Evolutionary conservation across 2,113 vertebrate genomes (phyloP).

Genomic region (Etheostoma spectabile): DNA sequence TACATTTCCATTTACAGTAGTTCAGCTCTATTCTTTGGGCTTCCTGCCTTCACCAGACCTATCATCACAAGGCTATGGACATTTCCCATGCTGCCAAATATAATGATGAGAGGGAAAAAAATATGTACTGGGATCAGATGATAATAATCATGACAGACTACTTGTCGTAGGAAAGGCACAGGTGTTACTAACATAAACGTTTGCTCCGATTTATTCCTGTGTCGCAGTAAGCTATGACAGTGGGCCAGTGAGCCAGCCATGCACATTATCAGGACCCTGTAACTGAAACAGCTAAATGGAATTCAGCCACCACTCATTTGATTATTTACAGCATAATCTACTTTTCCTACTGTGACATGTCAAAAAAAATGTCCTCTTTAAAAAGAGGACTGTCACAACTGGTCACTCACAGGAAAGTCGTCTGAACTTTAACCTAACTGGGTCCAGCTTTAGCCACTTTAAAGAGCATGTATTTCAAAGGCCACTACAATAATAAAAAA

Average conservation of each 20-base stretch:
- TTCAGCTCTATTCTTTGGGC: background rate
- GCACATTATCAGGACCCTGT: background rate
- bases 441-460: background rate
- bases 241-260: background rate
- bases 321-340: background rate
- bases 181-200: conserved; percentile 9
- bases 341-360: background rate
- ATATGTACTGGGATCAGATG: background rate
- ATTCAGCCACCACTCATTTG: background rate
- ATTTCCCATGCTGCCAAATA: background rate
- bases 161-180: background rate
- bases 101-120: background rate
- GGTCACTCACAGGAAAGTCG: background rate
- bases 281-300: conserved; percentile 1
- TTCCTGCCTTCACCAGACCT: background rate
- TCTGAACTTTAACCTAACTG: background rate
- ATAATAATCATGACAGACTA: background rate
- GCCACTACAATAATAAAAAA: background rate
- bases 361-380: background rate
- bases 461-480: background rate
- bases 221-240: background rate
- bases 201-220: background rate
- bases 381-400: background rate
- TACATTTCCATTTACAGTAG: background rate
- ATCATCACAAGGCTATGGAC: background rate